Conservation (phyloP, 2,888 invertebrate genomes). For the Erebia ligea region DNA sequence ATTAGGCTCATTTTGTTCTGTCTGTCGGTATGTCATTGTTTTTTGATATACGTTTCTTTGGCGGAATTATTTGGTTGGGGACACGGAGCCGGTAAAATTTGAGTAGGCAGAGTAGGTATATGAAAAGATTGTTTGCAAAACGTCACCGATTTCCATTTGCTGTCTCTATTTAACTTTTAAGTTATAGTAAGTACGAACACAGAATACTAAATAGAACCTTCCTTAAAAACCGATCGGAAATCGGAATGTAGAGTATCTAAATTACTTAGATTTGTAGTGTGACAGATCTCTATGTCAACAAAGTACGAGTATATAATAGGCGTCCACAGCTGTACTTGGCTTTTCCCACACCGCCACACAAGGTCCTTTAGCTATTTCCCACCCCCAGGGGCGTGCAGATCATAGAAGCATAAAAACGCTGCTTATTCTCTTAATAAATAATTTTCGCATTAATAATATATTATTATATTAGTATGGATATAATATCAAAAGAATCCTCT, state of each 20-base stretch:
- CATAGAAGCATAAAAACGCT: neutral
- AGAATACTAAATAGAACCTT: neutral
- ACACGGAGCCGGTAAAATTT: conserved; percentile 21
- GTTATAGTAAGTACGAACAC: neutral
- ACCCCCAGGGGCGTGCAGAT: neutral
- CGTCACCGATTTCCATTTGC: neutral
- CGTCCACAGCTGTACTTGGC: too few relatives aligned
- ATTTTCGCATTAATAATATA: too few relatives aligned
- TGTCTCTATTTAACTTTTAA: neutral
- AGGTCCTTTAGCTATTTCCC: too few relatives aligned
- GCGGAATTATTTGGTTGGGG: conserved; percentile 38
- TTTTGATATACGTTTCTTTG: conserved; percentile 52
- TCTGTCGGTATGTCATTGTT: conserved; percentile 52
- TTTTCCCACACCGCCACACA: too few relatives aligned
- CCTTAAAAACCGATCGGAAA: neutral
- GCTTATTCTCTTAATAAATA: neutral
- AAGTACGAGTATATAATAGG: too few relatives aligned
- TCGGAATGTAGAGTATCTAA: neutral
- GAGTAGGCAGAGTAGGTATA: conserved; percentile 32
- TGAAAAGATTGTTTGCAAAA: neutral
- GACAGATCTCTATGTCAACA: neutral
- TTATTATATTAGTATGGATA: too few relatives aligned
- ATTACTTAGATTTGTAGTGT: neutral
- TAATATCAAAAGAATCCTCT: neutral
- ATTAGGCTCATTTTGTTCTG: conserved; percentile 58